These are phyloP conservation scores for Triplophysa bombifrons DNA, from an alignment of 2,797 vertebrate genomes.

Conservation along the genomic window DNA sequence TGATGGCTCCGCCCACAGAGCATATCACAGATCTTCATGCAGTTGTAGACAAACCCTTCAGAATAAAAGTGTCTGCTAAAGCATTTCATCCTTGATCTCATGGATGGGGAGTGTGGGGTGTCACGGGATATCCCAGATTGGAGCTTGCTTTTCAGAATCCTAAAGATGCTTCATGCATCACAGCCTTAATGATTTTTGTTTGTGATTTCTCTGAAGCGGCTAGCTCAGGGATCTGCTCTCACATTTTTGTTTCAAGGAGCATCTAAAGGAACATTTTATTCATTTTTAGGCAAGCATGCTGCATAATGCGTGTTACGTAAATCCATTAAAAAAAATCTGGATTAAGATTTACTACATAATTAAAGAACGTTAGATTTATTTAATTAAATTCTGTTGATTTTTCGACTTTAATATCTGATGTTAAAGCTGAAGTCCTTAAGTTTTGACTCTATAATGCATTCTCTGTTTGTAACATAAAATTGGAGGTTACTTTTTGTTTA, in stretches of 20 bases:
- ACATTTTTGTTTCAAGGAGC: neutral
- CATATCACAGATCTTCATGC: neutral
- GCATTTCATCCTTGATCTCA: neutral
- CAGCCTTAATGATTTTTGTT: conserved; percentile 48
- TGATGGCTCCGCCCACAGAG: neutral
- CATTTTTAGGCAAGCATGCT: no score
- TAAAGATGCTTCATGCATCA: conserved; percentile 43
- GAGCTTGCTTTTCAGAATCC: conserved; percentile 1
- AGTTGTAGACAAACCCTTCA: neutral
- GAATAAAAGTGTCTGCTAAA: neutral
- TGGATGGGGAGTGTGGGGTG: neutral
- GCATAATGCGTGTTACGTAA: no score
- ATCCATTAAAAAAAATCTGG: no score
- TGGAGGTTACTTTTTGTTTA: no score
- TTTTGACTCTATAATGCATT: no score
- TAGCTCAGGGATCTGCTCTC: neutral
- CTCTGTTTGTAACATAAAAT: no score
- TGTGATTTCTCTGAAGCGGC: conserved; percentile 50
- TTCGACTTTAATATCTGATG: no score
- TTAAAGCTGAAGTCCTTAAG: no score
- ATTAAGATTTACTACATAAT: no score
- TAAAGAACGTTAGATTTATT: no score
- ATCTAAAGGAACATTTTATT: no score
- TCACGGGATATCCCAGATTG: conserved; percentile 11
- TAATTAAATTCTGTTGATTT: no score